phyloP scores from a whole-genome alignment of 2,113 vertebrate genomes.

The Nerophis lumbriciformis region DNA sequence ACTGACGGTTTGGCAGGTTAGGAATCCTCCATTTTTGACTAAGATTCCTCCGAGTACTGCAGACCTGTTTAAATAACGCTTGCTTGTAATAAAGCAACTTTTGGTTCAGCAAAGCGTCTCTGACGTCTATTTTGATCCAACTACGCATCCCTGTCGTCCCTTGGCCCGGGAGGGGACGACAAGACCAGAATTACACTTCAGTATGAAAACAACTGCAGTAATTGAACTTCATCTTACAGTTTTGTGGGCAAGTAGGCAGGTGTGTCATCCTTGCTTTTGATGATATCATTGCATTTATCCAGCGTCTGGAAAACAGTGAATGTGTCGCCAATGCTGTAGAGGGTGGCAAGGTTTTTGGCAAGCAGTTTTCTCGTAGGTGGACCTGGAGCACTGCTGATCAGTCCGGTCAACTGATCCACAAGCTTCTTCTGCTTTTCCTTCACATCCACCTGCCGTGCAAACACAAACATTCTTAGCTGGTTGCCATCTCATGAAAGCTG shows the following conservation, averaged over 20 bases:
- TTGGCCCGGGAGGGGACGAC: too few relatives aligned
- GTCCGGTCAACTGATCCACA: conserved; percentile 91
- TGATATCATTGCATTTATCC: conserved; percentile 98
- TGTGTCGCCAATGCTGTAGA: conserved; percentile 96
- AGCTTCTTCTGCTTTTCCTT: conserved; percentile 99
- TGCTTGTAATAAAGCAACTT: background rate
- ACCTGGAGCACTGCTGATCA: conserved; percentile 94
- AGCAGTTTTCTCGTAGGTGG: conserved; percentile 93
- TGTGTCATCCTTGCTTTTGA: conserved; percentile 95
- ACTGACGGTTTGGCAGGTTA: too few relatives aligned
- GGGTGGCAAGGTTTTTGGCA: conserved; percentile 93
- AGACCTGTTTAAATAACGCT: too few relatives aligned
- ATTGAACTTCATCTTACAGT: conserved; percentile 76
- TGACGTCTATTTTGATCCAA: too few relatives aligned
- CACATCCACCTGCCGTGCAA: conserved; percentile 81
- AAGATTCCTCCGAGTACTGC: too few relatives aligned
- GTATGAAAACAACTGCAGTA: background rate
- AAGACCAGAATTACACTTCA: background rate
- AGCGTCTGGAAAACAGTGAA: conserved; percentile 97
- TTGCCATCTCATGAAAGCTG: background rate
- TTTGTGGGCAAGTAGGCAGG: conserved; percentile 91
- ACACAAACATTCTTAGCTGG: background rate
- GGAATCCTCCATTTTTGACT: too few relatives aligned
- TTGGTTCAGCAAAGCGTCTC: too few relatives aligned
- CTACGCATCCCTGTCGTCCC: too few relatives aligned